Base-by-base conservation (phyloP, 2,113 vertebrate genomes). In the Micronycteris hirsuta region DNA sequence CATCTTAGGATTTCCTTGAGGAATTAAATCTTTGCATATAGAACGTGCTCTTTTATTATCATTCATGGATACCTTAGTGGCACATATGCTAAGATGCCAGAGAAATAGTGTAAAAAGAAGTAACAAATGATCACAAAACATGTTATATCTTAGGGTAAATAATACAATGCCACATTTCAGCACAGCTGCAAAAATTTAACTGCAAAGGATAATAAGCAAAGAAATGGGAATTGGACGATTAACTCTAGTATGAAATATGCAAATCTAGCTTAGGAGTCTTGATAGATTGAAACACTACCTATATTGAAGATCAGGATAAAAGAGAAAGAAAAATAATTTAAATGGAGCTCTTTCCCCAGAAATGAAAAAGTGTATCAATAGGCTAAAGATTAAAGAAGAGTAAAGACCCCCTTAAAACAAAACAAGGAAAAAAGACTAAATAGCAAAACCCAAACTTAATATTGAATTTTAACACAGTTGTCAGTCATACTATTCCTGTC, bases 351-450 rank as follows among this genome's bases (percentile, higher is more conserved):
- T 12, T 87, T 90, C 76, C 85, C 22, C 26, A 70, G 71, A 95
- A 24, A 45, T 61, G 19, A 77, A 22, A 86, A 91, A 94, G 28
- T 7, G 78, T 73, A 36, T 49, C 38, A 88, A 81, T 52, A 76
- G 33, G 49, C 56, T 77, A 49, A 81, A 93, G 92, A 84, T 93
- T 74, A 74, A 96, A 95, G 81, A 83, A 78, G 11, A 80, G 67
- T 49, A 36, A 52, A 87, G 63, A 94, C 17, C 7, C 7, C 0
- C 3, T 33, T 70, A 65, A 85, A 86, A 94, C 36, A 84, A 86
- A 91, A 78, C 26, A 74, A 68, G 70, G 70, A 78, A 87, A 93
- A 80, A 89, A 76, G 28, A 45, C n/a, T 22, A 52, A 17, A 38
- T 24, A 86, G 52, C 38, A 84, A 52, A 84, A 78, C 78, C 41